Evolutionary conservation across 2,888 invertebrate genomes (phyloP), one percentile per base, ranked within the genome.

Genomic region (Camptogramma bilineatum): DNA sequence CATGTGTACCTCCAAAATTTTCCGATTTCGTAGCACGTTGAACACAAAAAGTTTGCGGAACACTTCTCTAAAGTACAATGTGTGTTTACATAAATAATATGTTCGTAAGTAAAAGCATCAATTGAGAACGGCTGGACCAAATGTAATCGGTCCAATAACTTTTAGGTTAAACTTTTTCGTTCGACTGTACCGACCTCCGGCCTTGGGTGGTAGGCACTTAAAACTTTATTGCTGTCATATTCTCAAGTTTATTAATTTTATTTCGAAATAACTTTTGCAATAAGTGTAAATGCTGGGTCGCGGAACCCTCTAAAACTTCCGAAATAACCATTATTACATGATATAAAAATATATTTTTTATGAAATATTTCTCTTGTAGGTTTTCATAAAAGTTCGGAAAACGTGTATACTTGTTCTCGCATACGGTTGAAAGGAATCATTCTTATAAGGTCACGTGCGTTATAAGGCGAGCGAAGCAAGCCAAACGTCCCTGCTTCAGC

Each of bases 141-240:
- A n/a, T n/a, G n/a, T n/a, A n/a, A n/a, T n/a, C n/a, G n/a, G n/a
- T n/a, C n/a, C n/a, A n/a, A n/a, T n/a, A 16, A 16, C 16, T 42
- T 4, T 42, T 0, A 16, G 16, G 16, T 0, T n/a, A 7, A 5
- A 16, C 42, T 42, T 42, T 42, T 16, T 16, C 4, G 42, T 8
- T n/a, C 0, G 16, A 42, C 16, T 42, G 42, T 42, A 42, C 42
- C 42, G n/a, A 16, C 3, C 9, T 10, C n/a, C 42, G 42, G 42
- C 9, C 1, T 13, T 4, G n/a, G 42, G 16, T 10, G 7, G 3
- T 16, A 42, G 42, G 42, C 16, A 42, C 42, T 42, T 42, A 42
- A n/a, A 42, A 42, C n/a, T 42, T 42, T 42, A 42, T 16, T 16
- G 42, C 42, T n/a, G 42, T 42, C 42, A 42, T 42, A 42, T 42